Evolutionary conservation across 2,113 vertebrate genomes (phyloP), one percentile per base, ranked within the genome.

Genomic region (Anguilla rostrata): DNA sequence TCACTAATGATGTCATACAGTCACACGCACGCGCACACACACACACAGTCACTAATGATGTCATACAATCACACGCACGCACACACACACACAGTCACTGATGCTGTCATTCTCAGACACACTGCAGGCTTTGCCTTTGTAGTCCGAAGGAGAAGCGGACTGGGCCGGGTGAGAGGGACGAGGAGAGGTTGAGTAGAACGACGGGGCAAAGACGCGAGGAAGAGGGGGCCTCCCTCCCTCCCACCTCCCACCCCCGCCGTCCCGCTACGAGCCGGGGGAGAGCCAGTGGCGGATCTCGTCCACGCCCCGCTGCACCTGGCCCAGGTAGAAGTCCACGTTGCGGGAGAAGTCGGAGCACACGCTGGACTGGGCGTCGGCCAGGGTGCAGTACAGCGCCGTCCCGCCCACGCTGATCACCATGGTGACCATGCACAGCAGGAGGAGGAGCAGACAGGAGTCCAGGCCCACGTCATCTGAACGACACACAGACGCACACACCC

Each of bases 341-440:
- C 91, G 93, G 87, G 97, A 95, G 92, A 99, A 99, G 84, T 99
- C 98, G 78, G 95, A 97, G 91, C 98, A 99, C 75, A 99, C 96
- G 0, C 96, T 97, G 29, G 98, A 99, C 85, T 97, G 95, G 91
- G 95, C 91, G 86, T 99, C 96, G 8, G 96, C 98, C 80, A 99
- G 94, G n/a, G 97, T 96, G 89, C 98, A 99, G 94, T 99, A 99
- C 83, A 99, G 88, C 0, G 98, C 98, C 12, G 98, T 99, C 91
- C 98, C 98, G 87, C 98, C 98, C 39, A 99, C 89, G 8, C 98
- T 99, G 87, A 99, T 97, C 94, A 99, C 96, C 88, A 99, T 97
- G 0, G 98, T 99, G 46, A 94, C 97, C 93, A 99, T 88, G 90
- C 98, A 99, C 83, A 99, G 94, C 91, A 99, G 93, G 89, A 99